Conservation (phyloP, 2,888 invertebrate species). For the Adela reaumurella region DNA sequence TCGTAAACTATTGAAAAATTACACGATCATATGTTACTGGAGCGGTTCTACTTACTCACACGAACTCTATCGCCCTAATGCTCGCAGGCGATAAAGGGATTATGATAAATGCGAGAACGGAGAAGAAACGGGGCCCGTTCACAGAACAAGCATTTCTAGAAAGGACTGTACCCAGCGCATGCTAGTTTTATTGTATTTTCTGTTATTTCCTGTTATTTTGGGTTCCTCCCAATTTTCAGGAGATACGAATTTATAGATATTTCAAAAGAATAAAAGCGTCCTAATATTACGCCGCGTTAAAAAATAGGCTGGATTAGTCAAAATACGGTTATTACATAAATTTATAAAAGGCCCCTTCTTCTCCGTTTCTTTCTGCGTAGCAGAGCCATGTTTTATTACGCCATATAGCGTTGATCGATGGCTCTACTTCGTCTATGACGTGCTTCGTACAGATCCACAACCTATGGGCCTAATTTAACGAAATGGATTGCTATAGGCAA, state of each 20-base stretch:
- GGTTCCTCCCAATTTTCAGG: too few relatives aligned
- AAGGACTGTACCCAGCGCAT: too few relatives aligned
- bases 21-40: neutral
- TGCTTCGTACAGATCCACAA: neutral
- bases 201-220: too few relatives aligned
- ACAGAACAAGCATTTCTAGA: too few relatives aligned
- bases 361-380: too few relatives aligned
- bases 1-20: neutral
- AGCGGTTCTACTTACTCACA: neutral
- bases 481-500: neutral
- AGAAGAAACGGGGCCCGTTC: neutral
- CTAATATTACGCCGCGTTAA: too few relatives aligned
- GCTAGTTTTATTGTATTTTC: too few relatives aligned
- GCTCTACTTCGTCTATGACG: neutral
- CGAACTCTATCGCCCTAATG: neutral
- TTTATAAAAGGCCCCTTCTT: too few relatives aligned
- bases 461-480: neutral
- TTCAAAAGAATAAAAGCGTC: too few relatives aligned
- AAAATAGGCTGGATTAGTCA: too few relatives aligned
- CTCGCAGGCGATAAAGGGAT: neutral
- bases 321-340: too few relatives aligned
- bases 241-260: too few relatives aligned
- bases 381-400: neutral
- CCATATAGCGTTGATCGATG: neutral
- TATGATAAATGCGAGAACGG: neutral